Base-by-base conservation (phyloP, 2,888 invertebrate genomes). In the Cepaea hortensis region DNA sequence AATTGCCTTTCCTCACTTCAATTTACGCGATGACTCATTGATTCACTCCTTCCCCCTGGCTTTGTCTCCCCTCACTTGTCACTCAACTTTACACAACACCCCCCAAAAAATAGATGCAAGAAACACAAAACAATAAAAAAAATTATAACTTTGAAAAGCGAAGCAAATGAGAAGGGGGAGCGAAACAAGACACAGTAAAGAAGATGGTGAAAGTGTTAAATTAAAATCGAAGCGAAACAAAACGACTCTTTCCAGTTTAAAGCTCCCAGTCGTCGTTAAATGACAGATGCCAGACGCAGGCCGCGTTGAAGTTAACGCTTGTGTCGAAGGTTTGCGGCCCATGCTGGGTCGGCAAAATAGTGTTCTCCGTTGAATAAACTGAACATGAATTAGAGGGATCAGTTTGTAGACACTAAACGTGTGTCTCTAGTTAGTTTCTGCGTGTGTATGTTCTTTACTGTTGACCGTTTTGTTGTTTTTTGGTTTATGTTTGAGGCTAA, bases 231-330 rank as follows among this genome's bases (percentile, higher is more conserved):
- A 75, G 7, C 84, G 76, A 84, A 84, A 75, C 84, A 75, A 84
- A 76, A 84, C 76, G 35, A 75, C 35, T 76, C 65, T 75, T 84
- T 62, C 48, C 46, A 62, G 72, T 84, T 75, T 84, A 75, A 61
- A 75, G 61, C 75, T 65, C 35, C 61, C 18, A 11, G 11, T 18
- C 61, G 84, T 46, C 76, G 75, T 75, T 84, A 73, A 84, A 84
- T 84, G 84, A 84, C 84, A 84, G 84, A 84, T 84, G 84, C 46
- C 84, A 84, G 73, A n/a, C 55, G 65, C 84, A 84, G 62, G 46
- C 11, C 65, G 61, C 72, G 73, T 35, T 46, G 75, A 84, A 75
- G 76, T 84, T 73, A 84, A 62, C 15, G 61, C 76, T 18, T 46
- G 75, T 35, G 72, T 70, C 72, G 70, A 23, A 46, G 55, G 72